phyloP scores from a whole-genome alignment of 2,113 vertebrate species.

The Pseudorasbora parva region DNA sequence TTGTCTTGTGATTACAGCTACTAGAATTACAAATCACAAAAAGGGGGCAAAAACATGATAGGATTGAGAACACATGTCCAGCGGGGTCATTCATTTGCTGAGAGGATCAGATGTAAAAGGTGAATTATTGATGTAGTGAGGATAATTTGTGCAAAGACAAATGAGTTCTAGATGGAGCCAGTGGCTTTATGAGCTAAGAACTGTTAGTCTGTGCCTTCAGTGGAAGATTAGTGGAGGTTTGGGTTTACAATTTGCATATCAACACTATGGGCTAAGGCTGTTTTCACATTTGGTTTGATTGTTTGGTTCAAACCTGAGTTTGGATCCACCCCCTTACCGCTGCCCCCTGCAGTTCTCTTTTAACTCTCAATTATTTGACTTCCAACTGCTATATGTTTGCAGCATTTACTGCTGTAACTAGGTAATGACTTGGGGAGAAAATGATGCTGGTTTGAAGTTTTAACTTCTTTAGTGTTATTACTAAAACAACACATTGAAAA shows the following conservation, averaged over 20 bases:
- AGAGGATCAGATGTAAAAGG: conserved; percentile 75
- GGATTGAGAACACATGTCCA: background rate
- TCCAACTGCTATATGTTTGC: background rate
- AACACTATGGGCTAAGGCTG: background rate
- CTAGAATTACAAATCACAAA: background rate
- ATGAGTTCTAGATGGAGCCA: conserved; percentile 43
- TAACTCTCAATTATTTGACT: background rate
- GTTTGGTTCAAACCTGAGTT: background rate
- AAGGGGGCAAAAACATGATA: background rate
- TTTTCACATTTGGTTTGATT: background rate
- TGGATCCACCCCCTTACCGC: background rate
- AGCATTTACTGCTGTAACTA: background rate
- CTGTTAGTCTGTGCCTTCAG: background rate
- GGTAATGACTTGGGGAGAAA: background rate
- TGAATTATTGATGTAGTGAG: conserved; percentile 76
- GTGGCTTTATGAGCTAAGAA: conserved; percentile 35
- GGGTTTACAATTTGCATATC: background rate
- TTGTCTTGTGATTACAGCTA: background rate
- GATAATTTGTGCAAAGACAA: conserved; percentile 66
- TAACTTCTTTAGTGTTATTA: background rate
- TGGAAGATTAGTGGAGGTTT: background rate
- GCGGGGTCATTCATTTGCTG: conserved; percentile 68
- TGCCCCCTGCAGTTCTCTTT: background rate
- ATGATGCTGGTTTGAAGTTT: background rate
- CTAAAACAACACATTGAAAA: background rate